Evolutionary conservation across 2,888 invertebrate species (phyloP), one percentile per base, ranked within the genome.

Genomic region (Uropetala carovei): DNA sequence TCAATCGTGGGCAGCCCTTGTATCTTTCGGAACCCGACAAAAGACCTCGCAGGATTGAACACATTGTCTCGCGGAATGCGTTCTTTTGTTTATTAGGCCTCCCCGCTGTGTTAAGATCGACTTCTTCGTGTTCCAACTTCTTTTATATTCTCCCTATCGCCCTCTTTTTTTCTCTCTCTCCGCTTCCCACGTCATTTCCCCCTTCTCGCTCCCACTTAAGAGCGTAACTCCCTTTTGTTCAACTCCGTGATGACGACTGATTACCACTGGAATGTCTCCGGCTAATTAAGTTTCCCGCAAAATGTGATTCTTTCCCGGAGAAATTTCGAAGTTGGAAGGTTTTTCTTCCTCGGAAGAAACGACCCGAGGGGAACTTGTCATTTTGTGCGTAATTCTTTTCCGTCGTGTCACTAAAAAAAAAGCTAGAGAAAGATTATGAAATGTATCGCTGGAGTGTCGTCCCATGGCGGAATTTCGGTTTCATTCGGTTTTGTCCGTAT

Each of bases 21-120:
- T 22, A 75, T 75, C 22, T 75, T 75, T 75, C 27, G 75, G 22
- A 75, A 75, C 75, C 27, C 75, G 43, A 27, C 75, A 75, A 75
- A 22, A 75, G 75, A 75, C 75, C 75, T 27, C 22, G 22, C 75
- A 13, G 27, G 22, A 22, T 3, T 68, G n/a, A 22, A 27, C 22
- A 75, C 75, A 27, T 13, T 27, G 22, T 75, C 75, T 75, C 22
- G 9, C 64, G n/a, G 64, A 7, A 64, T 64, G n/a, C 75, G 13
- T 75, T 22, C 22, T 22, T 43, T 43, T 43, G 43, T 43, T 43
- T 43, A 43, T 43, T 43, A 43, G 43, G 5, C 3, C 43, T 43
- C 43, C 43, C 43, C 43, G 43, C 43, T 43, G 43, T 5, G 43
- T 43, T n/a, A n/a, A n/a, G n/a, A n/a, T n/a, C n/a, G 43, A 43